Conservation (phyloP, 92 coral and sea anemone species). For the Chrysogorgia sp. region DNA sequence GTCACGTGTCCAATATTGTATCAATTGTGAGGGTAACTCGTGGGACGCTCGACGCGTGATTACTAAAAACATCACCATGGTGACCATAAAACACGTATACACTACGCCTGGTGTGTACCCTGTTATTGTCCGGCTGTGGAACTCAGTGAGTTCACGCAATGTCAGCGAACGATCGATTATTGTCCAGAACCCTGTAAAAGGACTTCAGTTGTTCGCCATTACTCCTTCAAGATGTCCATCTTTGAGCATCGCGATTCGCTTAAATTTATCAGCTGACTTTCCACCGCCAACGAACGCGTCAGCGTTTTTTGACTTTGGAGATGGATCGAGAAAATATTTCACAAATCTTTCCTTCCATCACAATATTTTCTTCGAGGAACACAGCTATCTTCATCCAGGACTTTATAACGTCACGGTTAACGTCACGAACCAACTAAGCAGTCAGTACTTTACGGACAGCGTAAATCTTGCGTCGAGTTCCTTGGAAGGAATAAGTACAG, state of each 20-base stretch:
- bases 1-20: slow-evolving; percentile 65
- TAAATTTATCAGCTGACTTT: slow-evolving; percentile 49
- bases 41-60: slow-evolving; percentile 39
- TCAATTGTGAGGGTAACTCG: slow-evolving; percentile 67
- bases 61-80: slow-evolving; percentile 48
- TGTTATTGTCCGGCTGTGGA: slow-evolving; percentile 66
- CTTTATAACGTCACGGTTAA: slow-evolving; percentile 66
- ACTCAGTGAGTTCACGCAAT: slow-evolving; percentile 63
- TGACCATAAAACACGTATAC: slow-evolving; percentile 64
- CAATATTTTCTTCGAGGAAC: slow-evolving; percentile 43
- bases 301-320: slow-evolving; percentile 71
- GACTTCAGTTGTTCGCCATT: slow-evolving; percentile 56
- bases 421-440: slow-evolving; percentile 84
- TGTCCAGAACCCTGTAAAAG: slow-evolving; percentile 70
- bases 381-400: slow-evolving; percentile 60
- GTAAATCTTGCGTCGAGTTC: slow-evolving; percentile 60
- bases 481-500: slow-evolving; percentile 41
- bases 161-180: slow-evolving; percentile 47
- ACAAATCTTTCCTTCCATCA: slow-evolving; percentile 36
- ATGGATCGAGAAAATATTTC: slow-evolving; percentile 40
- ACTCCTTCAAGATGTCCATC: slow-evolving; percentile 66
- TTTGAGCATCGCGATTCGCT: slow-evolving; percentile 52
- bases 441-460: slow-evolving; percentile 37
- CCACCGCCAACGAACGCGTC: slow-evolving; percentile 74
- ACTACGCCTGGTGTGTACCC: slow-evolving; percentile 63